These are phyloP conservation scores for Phrynocephalus versicolor DNA, from an alignment of 2,113 vertebrate genomes.

Conservation along the genomic window DNA sequence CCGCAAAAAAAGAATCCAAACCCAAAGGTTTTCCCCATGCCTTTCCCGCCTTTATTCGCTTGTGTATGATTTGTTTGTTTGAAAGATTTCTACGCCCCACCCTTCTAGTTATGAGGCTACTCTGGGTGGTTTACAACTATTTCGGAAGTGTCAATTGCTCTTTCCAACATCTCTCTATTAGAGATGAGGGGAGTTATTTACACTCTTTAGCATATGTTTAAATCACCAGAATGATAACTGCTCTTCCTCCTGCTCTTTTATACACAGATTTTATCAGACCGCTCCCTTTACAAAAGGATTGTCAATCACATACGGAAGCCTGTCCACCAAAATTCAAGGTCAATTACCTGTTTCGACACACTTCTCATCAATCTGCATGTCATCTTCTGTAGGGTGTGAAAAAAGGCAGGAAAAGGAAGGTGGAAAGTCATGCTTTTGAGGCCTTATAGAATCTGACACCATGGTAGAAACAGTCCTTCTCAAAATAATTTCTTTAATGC, in stretches of 20 bases:
- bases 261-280: too few relatives aligned
- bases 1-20: too few relatives aligned
- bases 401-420: neutral
- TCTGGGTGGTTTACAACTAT: too few relatives aligned
- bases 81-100: neutral
- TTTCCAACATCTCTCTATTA: neutral
- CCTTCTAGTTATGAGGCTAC: neutral
- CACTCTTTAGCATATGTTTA: neutral
- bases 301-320: neutral
- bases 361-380: conserved; percentile 89
- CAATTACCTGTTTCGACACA: conserved; percentile 92
- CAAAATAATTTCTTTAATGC: conserved; percentile 27
- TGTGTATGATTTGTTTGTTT: neutral
- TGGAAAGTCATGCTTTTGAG: conserved; percentile 8
- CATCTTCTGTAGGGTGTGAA: conserved; percentile 80
- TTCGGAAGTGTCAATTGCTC: neutral
- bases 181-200: too few relatives aligned
- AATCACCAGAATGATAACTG: neutral
- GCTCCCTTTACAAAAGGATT: neutral
- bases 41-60: neutral
- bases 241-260: neutral
- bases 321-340: conserved; percentile 22
- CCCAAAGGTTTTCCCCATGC: too few relatives aligned
- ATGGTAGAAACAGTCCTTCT: neutral
- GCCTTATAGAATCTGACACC: conserved; percentile 13